Base-by-base conservation (phyloP, 2,888 invertebrate genomes). In the Incurvaria masculella region DNA sequence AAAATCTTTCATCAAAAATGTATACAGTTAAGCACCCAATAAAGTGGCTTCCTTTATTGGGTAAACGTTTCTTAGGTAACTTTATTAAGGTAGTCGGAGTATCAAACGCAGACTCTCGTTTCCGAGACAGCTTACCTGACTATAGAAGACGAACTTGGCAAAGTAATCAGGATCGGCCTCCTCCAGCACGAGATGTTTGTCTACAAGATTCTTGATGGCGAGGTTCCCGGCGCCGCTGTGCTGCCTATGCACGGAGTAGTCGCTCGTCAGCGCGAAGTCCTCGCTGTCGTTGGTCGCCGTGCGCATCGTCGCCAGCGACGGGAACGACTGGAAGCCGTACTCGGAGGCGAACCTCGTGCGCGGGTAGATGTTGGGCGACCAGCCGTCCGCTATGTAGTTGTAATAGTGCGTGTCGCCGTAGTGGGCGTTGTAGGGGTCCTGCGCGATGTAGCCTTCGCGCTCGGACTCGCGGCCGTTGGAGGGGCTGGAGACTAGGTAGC, bases 381-480 rank as follows among this genome's bases (percentile, higher is more conserved):
- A 98, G 47, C 87, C 84, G 60, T 98, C 88, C 20, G 75, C 70
- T 0, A 85, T 47, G 61, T 97, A 95, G 59, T 93, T 89, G 68
- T 99, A 98, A 64, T 87, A 93, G 64, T 98, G 97, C 6, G 90
- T 86, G 66, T 97, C 98, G 42, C 98, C 98, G 64, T 87, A 97
- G 44, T 83, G 71, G 2, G 82, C 72, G 58, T 87, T 87, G 54
- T 88, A 87, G 0, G 98, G 97, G 68, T 93, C 81, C 2, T 66
- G 53, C 0, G 93, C 86, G 41, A 97, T 79, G 61, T 87, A 94
- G 2, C 88, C 90, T 60, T 94, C 89, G 54, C 71, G 63, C 55
- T 86, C 86, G 0, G 88, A 85, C 58, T 85, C 72, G 1, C 81
- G 61, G 2, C 95, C 97, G 68, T 97, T 95, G 0, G 91, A 89